These are phyloP conservation scores for Dipus sagitta DNA, from an alignment of 2,797 vertebrate species.

Conservation along the genomic window DNA sequence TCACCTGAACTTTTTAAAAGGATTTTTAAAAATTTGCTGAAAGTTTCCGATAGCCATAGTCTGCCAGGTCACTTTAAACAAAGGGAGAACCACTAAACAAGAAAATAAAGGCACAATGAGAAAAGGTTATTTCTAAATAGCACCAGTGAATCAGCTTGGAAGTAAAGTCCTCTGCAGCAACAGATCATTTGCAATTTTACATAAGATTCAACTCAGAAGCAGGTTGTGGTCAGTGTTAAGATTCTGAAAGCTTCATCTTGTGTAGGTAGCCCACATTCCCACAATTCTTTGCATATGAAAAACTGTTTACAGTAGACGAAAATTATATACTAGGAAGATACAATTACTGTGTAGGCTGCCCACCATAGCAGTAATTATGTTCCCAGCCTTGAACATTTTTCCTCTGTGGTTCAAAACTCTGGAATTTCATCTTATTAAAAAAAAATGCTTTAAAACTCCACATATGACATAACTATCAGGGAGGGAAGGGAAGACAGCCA, in stretches of 20 bases:
- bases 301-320: constrained; percentile 62
- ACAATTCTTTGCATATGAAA: background rate
- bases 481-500: background rate
- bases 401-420: constrained; percentile 13
- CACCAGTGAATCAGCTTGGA: background rate
- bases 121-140: constrained; percentile 21
- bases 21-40: constrained; percentile 18
- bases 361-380: constrained; percentile 17
- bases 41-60: background rate
- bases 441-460: constrained; percentile 42
- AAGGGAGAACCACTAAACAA: constrained; percentile 32
- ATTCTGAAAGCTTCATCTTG: constrained; percentile 33
- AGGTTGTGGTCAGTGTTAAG: constrained; percentile 33
- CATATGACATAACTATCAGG: background rate
- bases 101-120: constrained; percentile 12
- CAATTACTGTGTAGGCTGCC: constrained; percentile 45
- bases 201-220: constrained; percentile 27
- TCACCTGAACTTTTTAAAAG: constrained; percentile 54
- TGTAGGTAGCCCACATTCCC: constrained; percentile 36
- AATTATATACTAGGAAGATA: constrained; percentile 35
- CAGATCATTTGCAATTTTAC: background rate
- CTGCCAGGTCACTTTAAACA: constrained; percentile 23
- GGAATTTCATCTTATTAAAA: constrained; percentile 53
- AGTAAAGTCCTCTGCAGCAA: background rate
- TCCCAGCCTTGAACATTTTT: constrained; percentile 28